These are phyloP conservation scores for Mongoloraphidia duomilia DNA, from an alignment of 2,888 invertebrate species.

Conservation along the genomic window DNA sequence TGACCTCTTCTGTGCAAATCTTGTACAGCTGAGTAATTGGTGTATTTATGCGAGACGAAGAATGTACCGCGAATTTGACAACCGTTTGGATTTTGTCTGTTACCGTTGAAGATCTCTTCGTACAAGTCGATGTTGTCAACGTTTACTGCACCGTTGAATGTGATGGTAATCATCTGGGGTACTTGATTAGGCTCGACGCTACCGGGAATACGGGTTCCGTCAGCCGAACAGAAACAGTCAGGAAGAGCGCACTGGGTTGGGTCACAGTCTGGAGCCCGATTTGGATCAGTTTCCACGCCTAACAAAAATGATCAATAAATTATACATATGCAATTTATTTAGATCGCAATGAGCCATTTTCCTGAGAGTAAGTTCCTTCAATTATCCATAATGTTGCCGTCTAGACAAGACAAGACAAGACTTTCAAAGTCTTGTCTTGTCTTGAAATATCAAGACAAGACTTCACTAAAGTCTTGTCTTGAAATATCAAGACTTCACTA, in stretches of 20 bases:
- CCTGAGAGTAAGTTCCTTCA: too few relatives aligned
- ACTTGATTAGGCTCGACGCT: constrained; percentile 70
- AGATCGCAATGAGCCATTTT: too few relatives aligned
- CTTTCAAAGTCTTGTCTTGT: too few relatives aligned
- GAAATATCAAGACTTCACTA: too few relatives aligned
- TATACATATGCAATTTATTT: constrained; percentile 1
- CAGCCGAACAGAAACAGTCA: constrained; percentile 87
- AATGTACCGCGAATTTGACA: constrained; percentile 80
- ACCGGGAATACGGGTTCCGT: constrained; percentile 80
- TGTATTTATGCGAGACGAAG: constrained; percentile 86
- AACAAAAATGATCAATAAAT: constrained; percentile 21
- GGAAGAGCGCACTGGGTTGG: constrained; percentile 76
- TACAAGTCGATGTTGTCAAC: constrained; percentile 87
- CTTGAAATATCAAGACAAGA: too few relatives aligned
- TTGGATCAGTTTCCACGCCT: constrained; percentile 84
- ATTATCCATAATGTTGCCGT: too few relatives aligned
- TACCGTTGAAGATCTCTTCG: constrained; percentile 77
- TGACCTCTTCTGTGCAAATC: constrained; percentile 81
- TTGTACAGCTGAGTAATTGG: constrained; percentile 80
- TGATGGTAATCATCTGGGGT: constrained; percentile 86
- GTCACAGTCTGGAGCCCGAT: constrained; percentile 84
- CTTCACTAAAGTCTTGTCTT: too few relatives aligned
- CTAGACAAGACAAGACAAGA: too few relatives aligned
- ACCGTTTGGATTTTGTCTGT: constrained; percentile 75
- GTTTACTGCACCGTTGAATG: constrained; percentile 85